phyloP scores from a whole-genome alignment of 2,797 vertebrate genomes.

The Galaxias olidus region DNA sequence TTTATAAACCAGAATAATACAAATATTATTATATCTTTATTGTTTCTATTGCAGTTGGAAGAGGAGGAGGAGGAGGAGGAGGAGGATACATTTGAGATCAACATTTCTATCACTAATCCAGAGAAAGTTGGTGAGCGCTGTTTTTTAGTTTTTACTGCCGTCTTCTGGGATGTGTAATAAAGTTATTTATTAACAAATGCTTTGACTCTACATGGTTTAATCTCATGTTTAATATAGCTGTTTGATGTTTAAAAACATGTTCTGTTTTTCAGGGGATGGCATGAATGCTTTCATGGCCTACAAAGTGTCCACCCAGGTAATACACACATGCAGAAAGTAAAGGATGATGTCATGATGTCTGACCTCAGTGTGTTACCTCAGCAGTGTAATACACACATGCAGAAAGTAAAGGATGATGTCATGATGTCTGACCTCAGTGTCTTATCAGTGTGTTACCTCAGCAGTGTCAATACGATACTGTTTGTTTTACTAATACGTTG shows the following conservation, averaged over 20 bases:
- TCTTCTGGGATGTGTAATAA: not conserved
- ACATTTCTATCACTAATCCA: conserved; percentile 89
- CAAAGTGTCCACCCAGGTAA: conserved; percentile 94
- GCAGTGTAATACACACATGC: too few relatives aligned
- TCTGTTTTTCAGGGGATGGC: conserved; percentile 84
- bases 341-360: not conserved
- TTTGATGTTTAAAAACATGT: not conserved
- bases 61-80: conserved; percentile 91
- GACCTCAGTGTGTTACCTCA: too few relatives aligned
- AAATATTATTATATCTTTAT: not conserved
- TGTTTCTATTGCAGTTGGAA: conserved; percentile 74
- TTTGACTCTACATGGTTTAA: too few relatives aligned
- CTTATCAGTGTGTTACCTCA: too few relatives aligned
- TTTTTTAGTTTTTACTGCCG: too few relatives aligned
- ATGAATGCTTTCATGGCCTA: conserved; percentile 98
- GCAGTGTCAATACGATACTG: too few relatives aligned
- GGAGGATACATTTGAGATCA: conserved; percentile 89
- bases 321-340: conserved; percentile 2
- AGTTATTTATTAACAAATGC: too few relatives aligned
- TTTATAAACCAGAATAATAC: too few relatives aligned
- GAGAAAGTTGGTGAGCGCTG: conserved; percentile 92
- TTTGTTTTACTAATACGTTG: too few relatives aligned
- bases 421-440: too few relatives aligned
- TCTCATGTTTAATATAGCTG: too few relatives aligned
- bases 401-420: not conserved